Evolutionary conservation across 1,140 invertebrate genomes (phyloP).

Genomic region (Andricus grossulariae): DNA sequence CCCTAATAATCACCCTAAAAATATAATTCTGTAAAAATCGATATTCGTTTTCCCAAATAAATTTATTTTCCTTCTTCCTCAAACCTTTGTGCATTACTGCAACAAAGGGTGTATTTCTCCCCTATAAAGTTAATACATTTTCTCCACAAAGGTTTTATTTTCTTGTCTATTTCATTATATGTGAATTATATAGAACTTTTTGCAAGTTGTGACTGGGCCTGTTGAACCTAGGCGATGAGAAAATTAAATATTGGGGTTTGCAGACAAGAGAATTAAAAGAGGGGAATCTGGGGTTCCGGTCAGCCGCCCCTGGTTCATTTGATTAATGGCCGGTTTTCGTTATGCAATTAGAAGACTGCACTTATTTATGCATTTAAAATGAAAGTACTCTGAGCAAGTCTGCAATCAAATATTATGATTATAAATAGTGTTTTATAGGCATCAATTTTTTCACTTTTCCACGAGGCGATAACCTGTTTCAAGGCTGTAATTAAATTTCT

Average conservation of each 20-base stretch:
- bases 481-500: too few species aligned
- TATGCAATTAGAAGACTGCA: background rate
- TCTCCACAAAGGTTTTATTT: too few species aligned
- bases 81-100: too few species aligned
- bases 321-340: constrained; percentile 12
- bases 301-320: background rate
- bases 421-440: background rate
- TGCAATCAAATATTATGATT: background rate
- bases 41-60: too few species aligned
- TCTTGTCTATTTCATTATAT: too few species aligned
- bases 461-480: constrained; percentile 7
- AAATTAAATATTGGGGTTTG: constrained; percentile 21
- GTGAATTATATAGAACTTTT: too few species aligned
- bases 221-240: background rate
- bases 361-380: background rate
- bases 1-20: too few species aligned
- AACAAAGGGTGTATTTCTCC: too few species aligned
- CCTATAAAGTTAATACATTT: too few species aligned
- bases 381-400: background rate
- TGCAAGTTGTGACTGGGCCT: background rate
- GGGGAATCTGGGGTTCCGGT: background rate
- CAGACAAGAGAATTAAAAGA: constrained; percentile 8
- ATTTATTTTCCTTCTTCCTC: too few species aligned
- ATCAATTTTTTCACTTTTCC: background rate
- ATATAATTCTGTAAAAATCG: too few species aligned